Conservation (phyloP, 2,888 invertebrate species). For the Heliconius cydno region DNA sequence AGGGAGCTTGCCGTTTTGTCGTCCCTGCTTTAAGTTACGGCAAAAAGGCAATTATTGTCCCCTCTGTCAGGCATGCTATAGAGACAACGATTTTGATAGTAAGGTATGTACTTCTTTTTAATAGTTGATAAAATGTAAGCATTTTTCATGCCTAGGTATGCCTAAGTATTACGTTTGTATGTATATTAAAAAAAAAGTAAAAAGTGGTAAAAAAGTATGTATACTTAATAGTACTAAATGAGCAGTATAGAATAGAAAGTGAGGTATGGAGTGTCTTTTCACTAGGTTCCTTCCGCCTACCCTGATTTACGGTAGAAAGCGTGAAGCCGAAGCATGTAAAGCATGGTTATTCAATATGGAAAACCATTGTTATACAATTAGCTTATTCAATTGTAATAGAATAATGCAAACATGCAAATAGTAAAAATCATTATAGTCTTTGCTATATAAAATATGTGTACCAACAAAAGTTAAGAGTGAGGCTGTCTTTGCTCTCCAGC, state of each 20-base stretch:
- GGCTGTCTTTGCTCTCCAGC: no score
- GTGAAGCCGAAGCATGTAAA: no score
- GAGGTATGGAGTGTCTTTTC: no score
- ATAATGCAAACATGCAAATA: neutral
- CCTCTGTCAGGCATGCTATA: slow-evolving; percentile 94
- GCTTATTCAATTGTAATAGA: neutral
- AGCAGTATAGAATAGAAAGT: no score
- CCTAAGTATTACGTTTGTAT: no score
- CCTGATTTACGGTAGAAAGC: no score
- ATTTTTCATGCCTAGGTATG: no score
- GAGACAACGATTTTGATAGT: slow-evolving; percentile 95
- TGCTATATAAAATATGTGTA: neutral
- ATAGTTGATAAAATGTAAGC: neutral
- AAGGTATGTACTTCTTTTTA: slow-evolving; percentile 78
- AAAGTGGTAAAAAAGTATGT: no score
- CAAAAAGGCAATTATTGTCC: slow-evolving; percentile 96
- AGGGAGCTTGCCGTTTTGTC: slow-evolving; percentile 93
- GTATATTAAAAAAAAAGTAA: no score
- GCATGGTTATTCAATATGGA: neutral
- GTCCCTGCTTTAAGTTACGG: slow-evolving; percentile 92
- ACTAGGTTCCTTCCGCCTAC: no score
- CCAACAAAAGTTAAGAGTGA: neutral
- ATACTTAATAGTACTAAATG: no score
- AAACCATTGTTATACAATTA: neutral
- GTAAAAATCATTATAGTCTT: neutral